Percentiles rank a stretch among this genome's conserved stretches.
Conservation (phyloP, 2,888 invertebrate genomes). For the Spilarctia lutea region DNA sequence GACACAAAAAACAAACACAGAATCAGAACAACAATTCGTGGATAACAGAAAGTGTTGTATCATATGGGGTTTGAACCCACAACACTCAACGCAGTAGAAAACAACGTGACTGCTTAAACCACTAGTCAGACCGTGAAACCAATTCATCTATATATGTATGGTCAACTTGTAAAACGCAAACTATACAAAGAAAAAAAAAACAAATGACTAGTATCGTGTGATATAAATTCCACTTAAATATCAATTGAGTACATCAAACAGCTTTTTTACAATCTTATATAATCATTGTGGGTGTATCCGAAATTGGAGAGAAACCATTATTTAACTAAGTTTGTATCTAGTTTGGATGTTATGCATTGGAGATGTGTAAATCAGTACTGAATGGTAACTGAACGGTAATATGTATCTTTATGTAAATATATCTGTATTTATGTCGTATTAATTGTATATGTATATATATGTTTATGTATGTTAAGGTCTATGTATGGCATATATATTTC, state of each 20-base stretch:
- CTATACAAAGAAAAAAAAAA: background rate
- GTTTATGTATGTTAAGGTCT: too few species aligned
- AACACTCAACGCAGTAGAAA: too few species aligned
- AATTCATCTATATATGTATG: background rate
- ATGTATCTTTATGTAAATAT: too few species aligned
- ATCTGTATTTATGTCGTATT: too few species aligned
- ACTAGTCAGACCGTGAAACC: too few species aligned
- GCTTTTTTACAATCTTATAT: background rate
- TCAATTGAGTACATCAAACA: background rate
- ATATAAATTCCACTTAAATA: background rate
- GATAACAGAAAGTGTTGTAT: too few species aligned
- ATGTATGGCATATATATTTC: too few species aligned
- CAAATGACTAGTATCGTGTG: background rate
- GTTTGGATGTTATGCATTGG: background rate
- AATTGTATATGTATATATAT: too few species aligned
- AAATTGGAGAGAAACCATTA: conserved; percentile 4
- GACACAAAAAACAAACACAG: too few species aligned
- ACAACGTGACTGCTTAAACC: too few species aligned
- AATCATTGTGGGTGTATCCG: conserved; percentile 9
- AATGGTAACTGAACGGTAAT: background rate
- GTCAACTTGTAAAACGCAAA: background rate
- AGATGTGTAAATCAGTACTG: background rate
- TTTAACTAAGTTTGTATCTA: background rate
- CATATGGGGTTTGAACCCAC: too few species aligned
- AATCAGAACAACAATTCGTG: too few species aligned